These are phyloP conservation scores for Sclerodermus sp. DNA, from an alignment of 2,888 invertebrate genomes.

Conservation along the genomic window DNA sequence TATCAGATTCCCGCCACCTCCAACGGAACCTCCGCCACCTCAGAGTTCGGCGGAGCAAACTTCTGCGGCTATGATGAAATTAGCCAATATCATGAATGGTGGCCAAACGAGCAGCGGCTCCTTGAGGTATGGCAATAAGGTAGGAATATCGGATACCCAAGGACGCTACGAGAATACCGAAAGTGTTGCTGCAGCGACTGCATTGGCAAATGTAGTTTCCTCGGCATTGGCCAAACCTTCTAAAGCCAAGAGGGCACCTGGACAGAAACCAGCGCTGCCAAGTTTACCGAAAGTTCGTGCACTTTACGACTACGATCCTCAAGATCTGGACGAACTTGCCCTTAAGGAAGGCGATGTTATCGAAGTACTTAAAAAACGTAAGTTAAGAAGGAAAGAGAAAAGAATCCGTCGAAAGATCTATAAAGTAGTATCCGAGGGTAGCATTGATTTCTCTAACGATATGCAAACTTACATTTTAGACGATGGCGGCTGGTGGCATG, in stretches of 20 bases:
- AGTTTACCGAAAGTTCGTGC: constrained; percentile 59
- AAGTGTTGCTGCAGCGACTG: too few species aligned
- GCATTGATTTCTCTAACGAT: too few species aligned
- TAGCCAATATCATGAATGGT: too few species aligned
- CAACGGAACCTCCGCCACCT: constrained; percentile 56
- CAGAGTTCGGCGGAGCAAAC: too few species aligned
- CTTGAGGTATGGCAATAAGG: too few species aligned
- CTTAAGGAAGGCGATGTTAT: constrained; percentile 65
- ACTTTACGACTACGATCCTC: constrained; percentile 67
- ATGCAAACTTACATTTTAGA: constrained; percentile 53
- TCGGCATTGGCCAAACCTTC: too few species aligned
- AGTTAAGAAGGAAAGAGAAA: constrained; percentile 22
- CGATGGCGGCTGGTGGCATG: constrained; percentile 71
- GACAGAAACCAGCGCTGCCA: constrained; percentile 55
- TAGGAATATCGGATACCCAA: too few species aligned
- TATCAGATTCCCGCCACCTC: constrained; percentile 57
- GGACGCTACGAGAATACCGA: too few species aligned
- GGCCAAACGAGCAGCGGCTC: too few species aligned
- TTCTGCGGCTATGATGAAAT: too few species aligned
- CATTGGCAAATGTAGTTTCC: too few species aligned
- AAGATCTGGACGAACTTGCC: constrained; percentile 67
- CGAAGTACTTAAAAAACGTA: constrained; percentile 65
- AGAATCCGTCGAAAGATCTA: background rate
- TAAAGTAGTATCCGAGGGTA: too few species aligned
- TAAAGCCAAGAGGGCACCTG: constrained; percentile 27